A percentile compares a stretch with the other conserved stretches of the same genome.
phyloP scores from a whole-genome alignment of 2,888 invertebrate genomes.

The Hymenopus coronatus region DNA sequence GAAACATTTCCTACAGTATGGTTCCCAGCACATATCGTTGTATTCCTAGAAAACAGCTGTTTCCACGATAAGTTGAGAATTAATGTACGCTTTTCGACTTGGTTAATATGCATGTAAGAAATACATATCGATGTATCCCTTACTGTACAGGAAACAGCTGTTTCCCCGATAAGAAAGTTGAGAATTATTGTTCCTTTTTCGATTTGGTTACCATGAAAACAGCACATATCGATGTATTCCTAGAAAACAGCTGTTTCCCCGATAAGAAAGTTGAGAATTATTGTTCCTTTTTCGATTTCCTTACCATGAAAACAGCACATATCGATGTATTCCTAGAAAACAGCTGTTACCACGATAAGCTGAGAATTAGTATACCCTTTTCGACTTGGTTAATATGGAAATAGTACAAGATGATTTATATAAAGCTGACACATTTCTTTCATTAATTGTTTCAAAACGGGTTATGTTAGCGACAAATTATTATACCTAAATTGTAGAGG shows the following conservation, averaged over 20 bases:
- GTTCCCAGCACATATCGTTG: neutral
- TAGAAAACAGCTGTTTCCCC: neutral
- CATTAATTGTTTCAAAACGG: too few relatives aligned
- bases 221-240: neutral
- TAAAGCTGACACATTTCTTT: too few relatives aligned
- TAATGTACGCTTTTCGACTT: neutral
- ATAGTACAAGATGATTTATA: too few relatives aligned
- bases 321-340: too few relatives aligned
- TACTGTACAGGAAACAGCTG: neutral
- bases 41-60: too few relatives aligned
- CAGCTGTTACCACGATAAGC: too few relatives aligned
- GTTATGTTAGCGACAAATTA: too few relatives aligned
- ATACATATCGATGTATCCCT: neutral
- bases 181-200: neutral
- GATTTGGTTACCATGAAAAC: neutral
- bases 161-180: neutral
- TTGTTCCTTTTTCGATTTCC: neutral
- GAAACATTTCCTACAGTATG: neutral
- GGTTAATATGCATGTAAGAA: neutral
- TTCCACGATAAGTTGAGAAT: neutral
- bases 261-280: neutral
- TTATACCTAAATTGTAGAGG: too few relatives aligned
- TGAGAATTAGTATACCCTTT: too few relatives aligned
- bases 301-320: neutral
- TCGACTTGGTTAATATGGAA: too few relatives aligned